Base-by-base conservation (phyloP, 2,888 invertebrate genomes). In the Deilephila porcellus region DNA sequence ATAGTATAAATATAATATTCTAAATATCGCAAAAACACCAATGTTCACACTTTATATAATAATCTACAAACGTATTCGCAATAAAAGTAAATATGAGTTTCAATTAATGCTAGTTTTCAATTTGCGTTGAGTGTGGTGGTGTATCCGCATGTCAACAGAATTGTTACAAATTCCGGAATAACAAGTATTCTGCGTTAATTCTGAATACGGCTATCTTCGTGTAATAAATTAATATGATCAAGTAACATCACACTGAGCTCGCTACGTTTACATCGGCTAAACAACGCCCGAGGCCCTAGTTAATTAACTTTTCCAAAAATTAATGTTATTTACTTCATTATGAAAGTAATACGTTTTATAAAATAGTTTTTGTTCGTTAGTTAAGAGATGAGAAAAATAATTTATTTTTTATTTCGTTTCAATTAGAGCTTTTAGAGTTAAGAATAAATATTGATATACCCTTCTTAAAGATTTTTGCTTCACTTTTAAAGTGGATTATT, bases 121-220 rank as follows among this genome's bases (percentile, higher is more conserved):
- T 64, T 64, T 14, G 20, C 20, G 20, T 64, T 8, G 64, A 63
- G 63, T 60, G n/a, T 63, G 25, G 34, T 37, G 20, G 37, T 64
- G 20, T 45, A 64, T 45, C 20, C 64, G 45, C 20, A 45, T 45
- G 45, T 64, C 37, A 64, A 45, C 64, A 20, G n/a, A 45, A 45
- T 64, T 64, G 11, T 20, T 37, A 19, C n/a, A 3, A 7, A 62
- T 19, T 20, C 11, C 14, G 34, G 32, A 34, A 62, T 62, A 62
- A 62, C 62, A 20, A 64, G 37, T 45, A 8, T 45, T 4, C 14
- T 11, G 64, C 45, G 64, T 45, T 45, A 8, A 20, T 34, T 67
- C n/a, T 29, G 37, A 60, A 67, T 67, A 67, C 73, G 45, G 64
- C 52, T 64, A 45, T 64, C 20, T 64, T 45, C 64, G 45, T 45